Base-by-base conservation (phyloP, 1,140 invertebrate species). In the Heterodera schachtii region DNA sequence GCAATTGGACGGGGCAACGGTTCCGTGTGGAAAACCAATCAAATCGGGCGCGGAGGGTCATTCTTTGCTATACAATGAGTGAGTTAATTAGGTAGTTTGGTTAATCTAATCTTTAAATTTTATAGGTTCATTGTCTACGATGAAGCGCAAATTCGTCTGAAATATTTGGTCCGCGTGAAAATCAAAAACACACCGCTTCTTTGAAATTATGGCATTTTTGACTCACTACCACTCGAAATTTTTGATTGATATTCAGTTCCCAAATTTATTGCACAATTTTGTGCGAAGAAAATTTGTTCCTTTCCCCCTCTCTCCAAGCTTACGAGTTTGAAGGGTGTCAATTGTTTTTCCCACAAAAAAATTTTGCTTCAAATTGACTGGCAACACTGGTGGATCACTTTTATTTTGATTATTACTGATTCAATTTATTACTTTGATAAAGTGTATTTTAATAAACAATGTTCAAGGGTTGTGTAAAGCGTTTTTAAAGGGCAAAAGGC, bases 81-180 rank as follows among this genome's bases (percentile, higher is more conserved):
- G 43, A 31, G n/a, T 60, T 8, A 52, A 52, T 8, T 52, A 52
- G 11, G 11, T 11, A 52, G 11, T 31, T 31, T 31, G 31, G 31
- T 52, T 0, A 52, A 19, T 31, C 67, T 19, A 67, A 78, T 64
- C 11, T 60, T 8, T 31, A 21, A 16, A 9, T 60, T 41, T 60
- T 70, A 16, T 79, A 93, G 93, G 91, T 95, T 93, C 87, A 95
- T 97, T 88, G 95, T 97, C 1, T 96, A 96, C 87, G 95, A 96
- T 90, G 93, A 94, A 49, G 94, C 94, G 47, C 95, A 96, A 90
- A 94, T 96, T 2, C 94, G 95, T 85, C 92, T 94, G 16, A 80
- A 80, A 19, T 88, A 88, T 70, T 73, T 88, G 16, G 77, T 89
- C 19, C 86, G 86, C 16, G 85, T 82, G 6, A 85, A 87, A 69